Base-by-base conservation (phyloP, 2,888 invertebrate genomes). In the Chaitophorus viminalis region DNA sequence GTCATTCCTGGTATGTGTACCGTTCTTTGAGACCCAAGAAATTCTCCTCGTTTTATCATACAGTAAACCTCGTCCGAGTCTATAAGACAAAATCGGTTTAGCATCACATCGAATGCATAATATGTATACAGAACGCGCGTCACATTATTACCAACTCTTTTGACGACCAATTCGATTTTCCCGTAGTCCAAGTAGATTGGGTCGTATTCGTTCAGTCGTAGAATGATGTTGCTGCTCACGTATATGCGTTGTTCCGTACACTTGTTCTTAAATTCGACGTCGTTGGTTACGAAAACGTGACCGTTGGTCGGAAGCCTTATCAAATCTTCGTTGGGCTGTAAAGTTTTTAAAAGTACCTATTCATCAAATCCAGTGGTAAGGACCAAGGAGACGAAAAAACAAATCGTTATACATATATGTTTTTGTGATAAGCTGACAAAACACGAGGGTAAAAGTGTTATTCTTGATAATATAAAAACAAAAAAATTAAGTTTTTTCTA, bases 1-100 rank as follows among this genome's bases (percentile, higher is more conserved):
- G 93, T 93, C 33, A 92, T 91, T 89, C 93, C 93, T n/a, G 92
- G 92, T 85, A 93, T 92, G 52, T 92, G 92, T 0, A 94, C 93
- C 18, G 92, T 91, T 91, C 93, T 93, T 90, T 93, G 92, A 68
- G 93, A 91, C 17, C 92, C 91, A 74, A 94, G 91, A 8, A 91
- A 92, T 3, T 94, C 94, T 3, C 93, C 93, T 89, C 91, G 91
- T 74, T 91, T 91, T 31, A 94, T 92, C 52, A 91, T 91, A 90
- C 94, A 94, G 89, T 92, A 92, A 18, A 93, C 90, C 0, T 92
- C 92, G 90, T 92, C 92, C 82, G 92, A 92, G 18, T 92, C 93
- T 83, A 88, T 25, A 46, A 17, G 39, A 25, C 25, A 8, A 31
- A 33, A 78, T 46, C 46, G 46, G 11, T 46, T 14, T 14, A 46